Percentiles rank a stretch among this genome's conserved stretches.
Evolutionary conservation across 30 jellyfish, hydroid and myxozoan genomes (phyloP).

Genomic region (Phacellophora camtschatica): DNA sequence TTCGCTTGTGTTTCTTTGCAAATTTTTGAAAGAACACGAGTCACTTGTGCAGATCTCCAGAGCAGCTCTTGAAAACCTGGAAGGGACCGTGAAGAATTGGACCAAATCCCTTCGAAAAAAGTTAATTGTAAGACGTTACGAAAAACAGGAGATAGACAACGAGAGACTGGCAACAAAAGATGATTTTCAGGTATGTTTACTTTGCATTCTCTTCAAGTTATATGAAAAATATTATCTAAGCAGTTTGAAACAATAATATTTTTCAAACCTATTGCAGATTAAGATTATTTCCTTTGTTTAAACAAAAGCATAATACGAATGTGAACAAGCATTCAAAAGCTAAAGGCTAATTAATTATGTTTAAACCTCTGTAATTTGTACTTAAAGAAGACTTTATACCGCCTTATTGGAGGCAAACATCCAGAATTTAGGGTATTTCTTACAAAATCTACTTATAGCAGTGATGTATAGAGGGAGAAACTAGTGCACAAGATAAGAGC

Average conservation of each 20-base stretch:
- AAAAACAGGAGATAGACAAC: neutral
- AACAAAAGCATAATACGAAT: too few relatives aligned
- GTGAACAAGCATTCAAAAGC: too few relatives aligned
- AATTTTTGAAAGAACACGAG: neutral
- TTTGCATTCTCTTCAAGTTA: neutral
- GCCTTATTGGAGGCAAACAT: too few relatives aligned
- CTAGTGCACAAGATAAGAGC: too few relatives aligned
- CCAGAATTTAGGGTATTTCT: too few relatives aligned
- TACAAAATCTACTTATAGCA: too few relatives aligned
- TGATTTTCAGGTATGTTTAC: neutral
- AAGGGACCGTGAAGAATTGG: neutral
- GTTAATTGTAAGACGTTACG: neutral
- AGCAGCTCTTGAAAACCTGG: neutral
- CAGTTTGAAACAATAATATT: neutral
- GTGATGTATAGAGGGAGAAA: too few relatives aligned
- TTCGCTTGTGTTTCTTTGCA: conserved; percentile 7
- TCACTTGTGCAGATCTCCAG: neutral
- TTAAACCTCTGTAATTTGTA: too few relatives aligned
- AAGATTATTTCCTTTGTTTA: too few relatives aligned
- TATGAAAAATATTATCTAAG: neutral
- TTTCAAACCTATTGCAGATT: neutral
- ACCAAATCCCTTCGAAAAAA: neutral
- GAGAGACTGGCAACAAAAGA: neutral
- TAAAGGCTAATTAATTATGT: too few relatives aligned
- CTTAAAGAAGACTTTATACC: too few relatives aligned